phyloP scores from a whole-genome alignment of 2,888 invertebrate species.

The Gymnocheta viridis region DNA sequence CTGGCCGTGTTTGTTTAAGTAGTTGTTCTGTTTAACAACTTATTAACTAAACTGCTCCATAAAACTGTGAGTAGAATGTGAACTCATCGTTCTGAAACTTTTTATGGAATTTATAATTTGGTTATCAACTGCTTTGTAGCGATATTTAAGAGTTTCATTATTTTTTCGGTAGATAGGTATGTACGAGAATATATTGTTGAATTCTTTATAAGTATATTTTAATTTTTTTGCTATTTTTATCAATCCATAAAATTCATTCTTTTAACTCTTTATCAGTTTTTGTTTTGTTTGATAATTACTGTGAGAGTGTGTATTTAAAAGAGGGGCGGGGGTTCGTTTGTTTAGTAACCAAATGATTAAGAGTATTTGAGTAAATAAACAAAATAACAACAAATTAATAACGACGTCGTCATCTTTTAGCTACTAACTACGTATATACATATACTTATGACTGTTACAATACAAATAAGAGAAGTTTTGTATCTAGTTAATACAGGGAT shows the following conservation, averaged over 20 bases:
- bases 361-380: slow-evolving; percentile 16
- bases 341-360: neutral
- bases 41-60: slow-evolving; percentile 39
- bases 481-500: neutral
- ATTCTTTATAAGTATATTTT: too few species aligned
- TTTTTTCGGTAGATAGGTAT: neutral
- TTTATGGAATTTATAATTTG: slow-evolving; percentile 35
- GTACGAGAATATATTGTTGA: neutral
- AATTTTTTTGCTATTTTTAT: slow-evolving; percentile 46
- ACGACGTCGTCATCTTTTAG: slow-evolving; percentile 37
- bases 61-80: slow-evolving; percentile 36
- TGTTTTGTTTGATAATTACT: slow-evolving; percentile 18
- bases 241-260: slow-evolving; percentile 41
- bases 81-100: slow-evolving; percentile 55
- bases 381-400: slow-evolving; percentile 12
- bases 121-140: slow-evolving; percentile 53
- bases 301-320: neutral
- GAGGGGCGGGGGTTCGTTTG: neutral
- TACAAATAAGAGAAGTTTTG: slow-evolving; percentile 10
- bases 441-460: neutral
- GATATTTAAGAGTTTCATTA: slow-evolving; percentile 29
- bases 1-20: neutral
- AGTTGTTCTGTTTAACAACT: slow-evolving; percentile 24
- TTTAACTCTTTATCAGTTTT: slow-evolving; percentile 14
- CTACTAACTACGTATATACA: neutral